Evolutionary conservation across 1,140 invertebrate genomes (phyloP).

Genomic region (Papilio glaucus): DNA sequence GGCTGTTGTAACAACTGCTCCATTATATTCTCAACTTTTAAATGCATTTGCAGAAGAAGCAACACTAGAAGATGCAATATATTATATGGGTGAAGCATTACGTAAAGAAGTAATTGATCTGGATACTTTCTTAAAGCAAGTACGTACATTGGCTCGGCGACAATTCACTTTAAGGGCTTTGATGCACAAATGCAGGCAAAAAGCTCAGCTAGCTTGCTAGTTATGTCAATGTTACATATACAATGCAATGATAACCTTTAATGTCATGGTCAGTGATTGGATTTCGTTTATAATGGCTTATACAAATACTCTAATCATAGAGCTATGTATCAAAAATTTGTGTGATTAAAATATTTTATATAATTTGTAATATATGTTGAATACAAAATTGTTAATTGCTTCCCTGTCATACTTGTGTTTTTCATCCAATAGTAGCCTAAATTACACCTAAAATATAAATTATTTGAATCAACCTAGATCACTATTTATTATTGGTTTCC

Average conservation of each 20-base stretch:
- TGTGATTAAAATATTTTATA: slow-evolving; percentile 18
- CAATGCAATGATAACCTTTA: slow-evolving; percentile 30
- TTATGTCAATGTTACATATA: slow-evolving; percentile 38
- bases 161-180: slow-evolving; percentile 98
- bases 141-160: slow-evolving; percentile 95
- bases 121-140: slow-evolving; percentile 98
- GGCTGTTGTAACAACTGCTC: slow-evolving; percentile 97
- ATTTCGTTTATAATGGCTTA: slow-evolving; percentile 1
- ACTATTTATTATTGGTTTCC: not conserved
- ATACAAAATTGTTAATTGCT: not conserved
- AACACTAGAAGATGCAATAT: slow-evolving; percentile 98
- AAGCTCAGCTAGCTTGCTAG: slow-evolving; percentile 92
- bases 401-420: not conserved
- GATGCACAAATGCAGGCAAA: slow-evolving; percentile 98
- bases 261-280: not conserved
- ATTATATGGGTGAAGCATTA: slow-evolving; percentile 98
- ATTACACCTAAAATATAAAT: not conserved
- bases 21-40: slow-evolving; percentile 98
- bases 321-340: not conserved
- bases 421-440: not conserved
- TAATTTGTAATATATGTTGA: not conserved
- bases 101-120: slow-evolving; percentile 96
- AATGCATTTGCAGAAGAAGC: slow-evolving; percentile 99
- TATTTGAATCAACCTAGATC: not conserved
- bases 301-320: slow-evolving; percentile 5